Percentiles rank a stretch among this genome's conserved stretches.
phyloP scores from a whole-genome alignment of 2,888 invertebrate genomes.

The Philhelius pedissequus region DNA sequence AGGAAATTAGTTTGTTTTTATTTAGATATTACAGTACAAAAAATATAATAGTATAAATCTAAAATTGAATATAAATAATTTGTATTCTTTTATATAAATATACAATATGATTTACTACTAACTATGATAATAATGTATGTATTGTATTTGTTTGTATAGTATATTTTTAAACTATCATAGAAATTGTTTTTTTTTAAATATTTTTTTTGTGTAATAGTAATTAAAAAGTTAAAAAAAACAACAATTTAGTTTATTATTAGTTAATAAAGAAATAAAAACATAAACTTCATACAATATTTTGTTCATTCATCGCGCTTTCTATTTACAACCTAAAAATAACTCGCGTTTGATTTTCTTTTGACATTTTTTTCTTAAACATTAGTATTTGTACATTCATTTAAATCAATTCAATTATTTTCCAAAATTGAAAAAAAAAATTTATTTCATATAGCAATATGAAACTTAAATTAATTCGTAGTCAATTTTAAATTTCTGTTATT shows the following conservation, averaged over 20 bases:
- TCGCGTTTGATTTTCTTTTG: background rate
- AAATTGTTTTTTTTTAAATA: slow-evolving; percentile 56
- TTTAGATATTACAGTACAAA: slow-evolving; percentile 71
- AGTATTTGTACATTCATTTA: slow-evolving; percentile 54
- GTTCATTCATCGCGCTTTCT: slow-evolving; percentile 16
- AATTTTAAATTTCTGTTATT: background rate
- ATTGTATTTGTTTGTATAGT: slow-evolving; percentile 23
- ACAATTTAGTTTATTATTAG: slow-evolving; percentile 31
- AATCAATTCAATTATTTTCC: slow-evolving; percentile 35
- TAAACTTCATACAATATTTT: slow-evolving; percentile 10
- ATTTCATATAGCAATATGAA: background rate
- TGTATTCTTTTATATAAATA: slow-evolving; percentile 57
- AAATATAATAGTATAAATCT: slow-evolving; percentile 71
- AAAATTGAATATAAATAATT: slow-evolving; percentile 71
- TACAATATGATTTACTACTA: slow-evolving; percentile 59
- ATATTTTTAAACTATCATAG: slow-evolving; percentile 42
- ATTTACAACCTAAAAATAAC: slow-evolving; percentile 63
- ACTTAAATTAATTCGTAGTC: background rate
- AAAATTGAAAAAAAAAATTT: slow-evolving; percentile 29
- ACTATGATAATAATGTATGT: slow-evolving; percentile 30
- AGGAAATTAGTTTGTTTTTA: slow-evolving; percentile 66
- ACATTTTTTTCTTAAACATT: slow-evolving; percentile 19
- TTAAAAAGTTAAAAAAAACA: background rate
- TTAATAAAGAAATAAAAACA: slow-evolving; percentile 40
- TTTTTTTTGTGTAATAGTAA: slow-evolving; percentile 38